Evolutionary conservation across 1,140 invertebrate species (phyloP).

Genomic region (Eupristina koningsbergeri): DNA sequence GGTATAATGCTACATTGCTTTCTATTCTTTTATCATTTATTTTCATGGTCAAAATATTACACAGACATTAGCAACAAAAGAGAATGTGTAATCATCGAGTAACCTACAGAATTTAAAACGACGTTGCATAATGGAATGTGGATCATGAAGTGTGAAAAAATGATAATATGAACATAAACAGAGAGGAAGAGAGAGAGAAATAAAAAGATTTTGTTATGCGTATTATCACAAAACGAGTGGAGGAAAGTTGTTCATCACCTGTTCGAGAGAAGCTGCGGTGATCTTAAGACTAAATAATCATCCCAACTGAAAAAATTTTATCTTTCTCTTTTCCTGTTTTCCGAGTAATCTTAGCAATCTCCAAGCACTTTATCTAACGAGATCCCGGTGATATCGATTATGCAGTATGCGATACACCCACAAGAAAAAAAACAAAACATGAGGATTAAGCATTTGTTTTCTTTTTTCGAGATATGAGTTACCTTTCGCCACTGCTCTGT

Average conservation of each 20-base stretch:
- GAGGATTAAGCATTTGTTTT: background rate
- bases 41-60: too few species aligned
- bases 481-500: background rate
- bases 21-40: too few species aligned
- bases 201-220: too few species aligned
- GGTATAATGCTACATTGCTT: too few species aligned
- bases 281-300: background rate
- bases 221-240: too few species aligned
- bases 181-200: too few species aligned
- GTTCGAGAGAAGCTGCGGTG: background rate
- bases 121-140: too few species aligned
- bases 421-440: background rate
- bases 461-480: background rate
- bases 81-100: background rate
- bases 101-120: too few species aligned
- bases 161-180: too few species aligned
- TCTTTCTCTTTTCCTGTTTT: background rate
- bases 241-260: background rate
- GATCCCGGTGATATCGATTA: slow-evolving; percentile 26
- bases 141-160: too few species aligned
- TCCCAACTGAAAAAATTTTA: background rate
- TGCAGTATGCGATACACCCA: background rate
- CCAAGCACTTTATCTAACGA: slow-evolving; percentile 43
- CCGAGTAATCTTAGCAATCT: slow-evolving; percentile 38
- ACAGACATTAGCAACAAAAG: background rate